Evolutionary conservation across 53 echinoderm and acorn worm genomes (phyloP).

Genomic region (Stichopus horrens): DNA sequence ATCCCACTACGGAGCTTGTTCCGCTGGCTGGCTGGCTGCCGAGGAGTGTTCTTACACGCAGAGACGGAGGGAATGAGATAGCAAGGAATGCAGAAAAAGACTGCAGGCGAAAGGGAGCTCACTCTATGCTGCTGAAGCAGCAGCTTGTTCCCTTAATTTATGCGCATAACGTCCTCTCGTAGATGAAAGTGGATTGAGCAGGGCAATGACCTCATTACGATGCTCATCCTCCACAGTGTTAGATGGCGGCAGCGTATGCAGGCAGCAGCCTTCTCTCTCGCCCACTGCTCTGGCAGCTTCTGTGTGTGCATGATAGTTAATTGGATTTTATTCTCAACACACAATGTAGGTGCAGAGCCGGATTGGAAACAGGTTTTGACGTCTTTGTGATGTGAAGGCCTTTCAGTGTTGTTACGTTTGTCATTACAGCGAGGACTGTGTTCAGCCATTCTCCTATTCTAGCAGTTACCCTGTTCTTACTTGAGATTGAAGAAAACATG

Average conservation of each 20-base stretch:
- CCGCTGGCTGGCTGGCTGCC: background rate
- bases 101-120: background rate
- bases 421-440: background rate
- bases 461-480: too few relatives aligned
- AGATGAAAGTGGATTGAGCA: constrained; percentile 16
- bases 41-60: background rate
- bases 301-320: background rate
- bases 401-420: background rate
- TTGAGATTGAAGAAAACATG: too few relatives aligned
- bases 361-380: constrained; percentile 8
- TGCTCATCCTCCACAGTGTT: constrained; percentile 2
- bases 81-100: background rate
- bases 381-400: background rate
- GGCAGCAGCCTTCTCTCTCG: too few relatives aligned
- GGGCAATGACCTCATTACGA: constrained; percentile 50
- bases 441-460: background rate
- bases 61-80: background rate
- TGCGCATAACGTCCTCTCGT: constrained; percentile 33
- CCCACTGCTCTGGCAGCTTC: too few relatives aligned
- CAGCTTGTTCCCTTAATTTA: constrained; percentile 16
- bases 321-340: constrained; percentile 4
- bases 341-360: background rate
- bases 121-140: background rate
- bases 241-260: background rate
- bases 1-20: background rate